phyloP scores from a whole-genome alignment of 2,113 vertebrate genomes.

The Tichodroma muraria region DNA sequence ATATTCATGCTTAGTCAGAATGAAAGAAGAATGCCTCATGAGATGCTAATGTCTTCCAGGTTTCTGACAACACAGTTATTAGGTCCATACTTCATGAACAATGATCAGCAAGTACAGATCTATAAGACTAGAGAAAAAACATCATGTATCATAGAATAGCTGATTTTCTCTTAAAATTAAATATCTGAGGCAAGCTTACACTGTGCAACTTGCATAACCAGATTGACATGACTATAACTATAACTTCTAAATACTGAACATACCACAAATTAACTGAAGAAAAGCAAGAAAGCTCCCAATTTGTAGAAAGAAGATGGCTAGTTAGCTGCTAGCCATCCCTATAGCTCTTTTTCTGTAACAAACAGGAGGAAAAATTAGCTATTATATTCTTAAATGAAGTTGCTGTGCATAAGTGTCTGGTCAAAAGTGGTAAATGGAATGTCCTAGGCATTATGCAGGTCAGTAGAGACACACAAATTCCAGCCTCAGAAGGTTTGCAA shows the following conservation, averaged over 20 bases:
- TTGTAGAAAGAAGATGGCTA: neutral
- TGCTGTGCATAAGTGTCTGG: neutral
- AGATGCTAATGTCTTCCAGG: neutral
- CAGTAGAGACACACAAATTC: neutral
- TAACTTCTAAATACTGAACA: neutral
- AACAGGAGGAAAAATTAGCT: neutral
- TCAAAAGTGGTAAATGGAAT: neutral
- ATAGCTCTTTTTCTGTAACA: neutral
- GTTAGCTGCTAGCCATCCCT: neutral
- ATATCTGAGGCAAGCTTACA: neutral
- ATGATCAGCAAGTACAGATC: neutral
- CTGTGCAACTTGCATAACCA: neutral
- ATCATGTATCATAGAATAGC: neutral
- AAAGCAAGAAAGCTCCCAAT: neutral
- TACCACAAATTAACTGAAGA: neutral
- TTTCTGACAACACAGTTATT: neutral
- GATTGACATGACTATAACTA: neutral
- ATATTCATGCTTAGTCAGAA: neutral
- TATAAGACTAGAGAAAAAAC: neutral
- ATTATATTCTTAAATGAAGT: neutral
- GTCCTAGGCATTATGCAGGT: neutral
- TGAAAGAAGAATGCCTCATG: neutral
- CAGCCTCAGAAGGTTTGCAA: neutral
- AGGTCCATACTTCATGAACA: neutral
- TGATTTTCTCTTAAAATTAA: neutral